Evolutionary conservation across 2,888 invertebrate genomes (phyloP).

Genomic region (Papilio protenor): DNA sequence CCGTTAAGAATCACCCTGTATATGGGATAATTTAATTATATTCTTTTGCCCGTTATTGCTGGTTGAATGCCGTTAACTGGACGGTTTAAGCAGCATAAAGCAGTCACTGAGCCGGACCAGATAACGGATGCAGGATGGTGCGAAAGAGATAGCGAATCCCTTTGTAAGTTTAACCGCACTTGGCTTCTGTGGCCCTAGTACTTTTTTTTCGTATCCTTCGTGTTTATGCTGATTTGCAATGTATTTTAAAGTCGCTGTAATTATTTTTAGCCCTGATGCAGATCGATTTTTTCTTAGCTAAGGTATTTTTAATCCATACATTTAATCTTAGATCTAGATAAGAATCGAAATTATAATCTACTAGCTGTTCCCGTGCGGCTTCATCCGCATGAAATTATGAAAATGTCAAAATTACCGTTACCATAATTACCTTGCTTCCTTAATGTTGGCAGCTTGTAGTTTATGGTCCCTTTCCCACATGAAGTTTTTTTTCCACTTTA

Average conservation of each 20-base stretch:
- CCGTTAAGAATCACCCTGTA: too few relatives aligned
- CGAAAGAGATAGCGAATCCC: conserved; percentile 48
- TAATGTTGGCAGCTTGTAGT: too few relatives aligned
- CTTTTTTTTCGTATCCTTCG: background rate
- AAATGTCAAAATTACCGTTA: too few relatives aligned
- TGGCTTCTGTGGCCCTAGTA: conserved; percentile 39
- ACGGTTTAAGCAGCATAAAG: conserved; percentile 49
- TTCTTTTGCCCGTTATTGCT: background rate
- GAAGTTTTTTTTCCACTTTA: too few relatives aligned
- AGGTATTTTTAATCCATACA: too few relatives aligned
- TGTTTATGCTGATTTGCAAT: background rate
- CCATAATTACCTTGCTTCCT: too few relatives aligned
- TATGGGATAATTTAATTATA: background rate
- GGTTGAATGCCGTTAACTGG: conserved; percentile 29
- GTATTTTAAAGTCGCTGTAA: background rate
- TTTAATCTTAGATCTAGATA: too few relatives aligned
- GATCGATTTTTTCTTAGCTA: too few relatives aligned
- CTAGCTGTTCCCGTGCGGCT: too few relatives aligned
- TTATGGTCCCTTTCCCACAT: too few relatives aligned
- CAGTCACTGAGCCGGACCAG: conserved; percentile 52
- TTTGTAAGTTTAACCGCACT: conserved; percentile 44
- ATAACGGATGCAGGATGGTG: conserved; percentile 60
- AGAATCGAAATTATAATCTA: too few relatives aligned
- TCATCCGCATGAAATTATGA: too few relatives aligned
- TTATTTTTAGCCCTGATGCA: background rate